phyloP scores from a whole-genome alignment of 2,888 invertebrate genomes.

The Elgonia sp. region DNA sequence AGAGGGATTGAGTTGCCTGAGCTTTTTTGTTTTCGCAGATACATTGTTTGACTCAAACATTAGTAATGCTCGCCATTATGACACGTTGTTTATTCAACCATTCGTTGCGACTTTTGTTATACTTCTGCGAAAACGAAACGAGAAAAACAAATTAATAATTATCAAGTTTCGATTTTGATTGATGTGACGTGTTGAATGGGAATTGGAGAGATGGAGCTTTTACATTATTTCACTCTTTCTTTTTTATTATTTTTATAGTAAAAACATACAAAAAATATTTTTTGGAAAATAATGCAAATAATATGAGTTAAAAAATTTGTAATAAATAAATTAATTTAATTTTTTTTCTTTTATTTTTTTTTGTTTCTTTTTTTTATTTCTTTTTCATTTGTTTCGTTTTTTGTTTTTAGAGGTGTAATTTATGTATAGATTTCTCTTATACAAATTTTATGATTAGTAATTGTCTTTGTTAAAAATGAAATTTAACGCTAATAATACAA shows the following conservation, averaged over 20 bases:
- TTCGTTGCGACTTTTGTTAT: constrained; percentile 45
- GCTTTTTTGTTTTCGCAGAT: constrained; percentile 63
- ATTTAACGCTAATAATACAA: no score
- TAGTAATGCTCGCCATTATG: constrained; percentile 60
- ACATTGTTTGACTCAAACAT: constrained; percentile 67
- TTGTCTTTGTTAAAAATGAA: no score
- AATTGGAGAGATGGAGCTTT: neutral
- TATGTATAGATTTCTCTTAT: no score
- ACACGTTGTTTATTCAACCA: constrained; percentile 59
- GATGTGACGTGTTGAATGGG: constrained; percentile 2
- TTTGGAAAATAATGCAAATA: no score
- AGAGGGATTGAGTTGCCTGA: constrained; percentile 67
- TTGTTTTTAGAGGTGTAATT: no score
- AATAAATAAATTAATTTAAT: no score
- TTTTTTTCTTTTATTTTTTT: no score
- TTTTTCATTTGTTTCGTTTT: no score
- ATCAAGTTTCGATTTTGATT: constrained; percentile 30
- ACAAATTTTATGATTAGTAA: no score
- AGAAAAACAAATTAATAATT: constrained; percentile 45
- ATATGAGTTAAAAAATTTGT: no score
- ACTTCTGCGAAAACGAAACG: neutral
- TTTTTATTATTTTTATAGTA: neutral
- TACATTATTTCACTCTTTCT: neutral
- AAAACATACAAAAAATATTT: neutral
- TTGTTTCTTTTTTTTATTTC: no score